Evolutionary conservation across 2,888 invertebrate species (phyloP), one percentile per base, ranked within the genome.

Genomic region (Eilema griseolum): DNA sequence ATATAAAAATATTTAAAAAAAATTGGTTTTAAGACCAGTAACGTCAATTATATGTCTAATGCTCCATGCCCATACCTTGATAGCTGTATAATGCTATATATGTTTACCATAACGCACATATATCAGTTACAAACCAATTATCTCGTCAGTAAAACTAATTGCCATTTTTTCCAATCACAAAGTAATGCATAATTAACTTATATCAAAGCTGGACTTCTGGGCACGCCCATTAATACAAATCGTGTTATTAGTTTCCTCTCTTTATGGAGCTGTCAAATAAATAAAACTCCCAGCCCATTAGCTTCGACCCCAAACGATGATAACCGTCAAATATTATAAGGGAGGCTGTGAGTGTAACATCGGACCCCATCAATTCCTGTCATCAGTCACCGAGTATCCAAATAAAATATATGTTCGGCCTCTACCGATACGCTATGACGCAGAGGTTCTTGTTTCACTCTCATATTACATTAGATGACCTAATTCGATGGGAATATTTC

Each of bases 321-420:
- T 86, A 85, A 84, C 85, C 78, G 85, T 85, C 86, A 89, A 89
- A 90, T 88, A 90, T 89, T 81, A 86, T 83, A 84, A 84, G 90
- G 90, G 87, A 86, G 88, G 79, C 86, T 86, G 86, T 77, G 86
- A 83, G 81, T 82, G 85, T 82, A 85, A 87, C 86, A 85, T 85
- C 79, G 85, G 88, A 79, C 84, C 86, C 85, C 94, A 95, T 95
- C 93, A 93, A 95, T 95, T 93, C 90, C 93, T 92, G 94, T 92
- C 95, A 90, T 86, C 91, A 85, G 90, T 88, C 89, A 89, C 89
- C 83, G 88, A 90, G 90, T 88, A 91, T 89, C 93, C 91, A 93
- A 93, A 92, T 92, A 92, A 90, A 92, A 91, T 66, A 89, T 90
- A 92, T 91, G 91, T 89, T 90, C 89, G 88, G 83, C 85, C 83